A percentile compares a stretch with the other conserved stretches of the same genome.
phyloP scores from a whole-genome alignment of 2,113 vertebrate genomes.

The Dryoscopus gambensis region DNA sequence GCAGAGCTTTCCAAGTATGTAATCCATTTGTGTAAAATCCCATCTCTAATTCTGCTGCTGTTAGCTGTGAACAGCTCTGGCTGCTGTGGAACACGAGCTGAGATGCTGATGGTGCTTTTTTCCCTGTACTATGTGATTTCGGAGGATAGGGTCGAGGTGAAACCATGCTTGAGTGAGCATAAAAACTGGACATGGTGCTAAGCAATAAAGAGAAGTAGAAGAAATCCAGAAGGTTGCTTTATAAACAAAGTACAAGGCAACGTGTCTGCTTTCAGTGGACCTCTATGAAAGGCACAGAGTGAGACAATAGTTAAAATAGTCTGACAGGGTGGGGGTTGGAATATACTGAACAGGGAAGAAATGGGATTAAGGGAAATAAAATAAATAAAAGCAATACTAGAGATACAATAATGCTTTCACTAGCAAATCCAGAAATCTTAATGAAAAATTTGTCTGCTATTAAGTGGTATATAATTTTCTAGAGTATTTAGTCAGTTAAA shows the following conservation, averaged over 20 bases:
- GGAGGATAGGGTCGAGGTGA: neutral
- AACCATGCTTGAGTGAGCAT: neutral
- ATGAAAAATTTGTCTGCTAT: neutral
- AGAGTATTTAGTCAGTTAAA: neutral
- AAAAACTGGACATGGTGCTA: neutral
- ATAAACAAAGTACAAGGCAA: neutral
- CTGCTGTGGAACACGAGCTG: neutral
- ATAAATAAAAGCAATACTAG: neutral
- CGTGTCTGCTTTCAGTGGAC: neutral
- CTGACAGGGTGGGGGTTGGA: neutral
- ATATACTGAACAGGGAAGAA: neutral
- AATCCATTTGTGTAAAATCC: neutral
- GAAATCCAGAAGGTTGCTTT: neutral
- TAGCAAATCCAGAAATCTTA: neutral
- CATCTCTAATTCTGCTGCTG: neutral
- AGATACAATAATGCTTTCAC: neutral
- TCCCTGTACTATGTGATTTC: neutral
- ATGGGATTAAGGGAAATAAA: neutral
- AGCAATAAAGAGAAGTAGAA: neutral
- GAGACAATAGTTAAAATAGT: neutral
- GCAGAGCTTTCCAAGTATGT: constrained; percentile 90
- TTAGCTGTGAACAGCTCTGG: neutral
- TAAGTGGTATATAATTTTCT: neutral
- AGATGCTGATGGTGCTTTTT: neutral
- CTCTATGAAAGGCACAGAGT: neutral